phyloP scores from a whole-genome alignment of 2,888 invertebrate genomes.

The Plusia festucae region DNA sequence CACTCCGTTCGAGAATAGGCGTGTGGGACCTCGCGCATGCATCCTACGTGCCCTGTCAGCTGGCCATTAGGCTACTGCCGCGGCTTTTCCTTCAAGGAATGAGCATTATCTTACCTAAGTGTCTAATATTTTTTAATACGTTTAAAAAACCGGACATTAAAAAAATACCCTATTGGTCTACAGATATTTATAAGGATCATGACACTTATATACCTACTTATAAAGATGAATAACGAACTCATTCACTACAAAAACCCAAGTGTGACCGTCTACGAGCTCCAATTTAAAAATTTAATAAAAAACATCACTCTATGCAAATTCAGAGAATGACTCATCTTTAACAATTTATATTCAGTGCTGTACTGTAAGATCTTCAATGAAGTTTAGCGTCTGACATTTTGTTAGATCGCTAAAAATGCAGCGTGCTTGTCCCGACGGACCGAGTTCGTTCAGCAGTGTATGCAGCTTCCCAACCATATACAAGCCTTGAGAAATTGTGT shows the following conservation, averaged over 20 bases:
- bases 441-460: not conserved
- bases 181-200: not conserved
- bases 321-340: not conserved
- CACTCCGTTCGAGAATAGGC: too few relatives aligned
- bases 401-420: constrained; percentile 1
- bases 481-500: not conserved
- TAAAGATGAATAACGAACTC: too few relatives aligned
- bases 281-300: constrained; percentile 4
- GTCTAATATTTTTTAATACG: too few relatives aligned
- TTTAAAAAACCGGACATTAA: too few relatives aligned
- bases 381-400: not conserved
- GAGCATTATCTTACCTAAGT: too few relatives aligned
- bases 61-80: too few relatives aligned
- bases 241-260: not conserved
- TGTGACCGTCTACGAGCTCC: not conserved
- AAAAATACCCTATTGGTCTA: not conserved
- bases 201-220: too few relatives aligned
- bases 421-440: not conserved
- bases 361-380: constrained; percentile 4
- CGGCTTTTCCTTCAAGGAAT: too few relatives aligned
- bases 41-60: too few relatives aligned
- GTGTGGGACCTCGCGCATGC: too few relatives aligned
- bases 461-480: not conserved
- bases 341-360: not conserved
- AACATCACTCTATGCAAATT: not conserved